Percentiles rank a stretch among this genome's conserved stretches.
These are phyloP conservation scores for Pseudomugil gertrudae DNA, from an alignment of 2,797 vertebrate genomes.

Conservation along the genomic window DNA sequence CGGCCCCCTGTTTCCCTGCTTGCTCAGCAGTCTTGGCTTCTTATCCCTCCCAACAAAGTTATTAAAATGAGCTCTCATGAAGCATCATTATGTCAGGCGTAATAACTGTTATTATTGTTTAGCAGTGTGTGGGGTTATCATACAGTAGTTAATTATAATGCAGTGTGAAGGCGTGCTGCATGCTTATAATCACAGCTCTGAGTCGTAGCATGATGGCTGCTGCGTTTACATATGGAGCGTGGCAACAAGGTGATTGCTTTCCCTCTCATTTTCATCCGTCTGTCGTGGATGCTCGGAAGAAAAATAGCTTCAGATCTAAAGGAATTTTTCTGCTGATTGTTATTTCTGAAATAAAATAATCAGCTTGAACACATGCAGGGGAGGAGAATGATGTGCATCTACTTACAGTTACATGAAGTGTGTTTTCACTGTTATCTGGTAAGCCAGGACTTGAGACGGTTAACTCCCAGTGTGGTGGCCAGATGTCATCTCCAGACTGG, in stretches of 20 bases:
- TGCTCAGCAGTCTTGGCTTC: slow-evolving; percentile 53
- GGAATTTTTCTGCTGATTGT: too few relatives aligned
- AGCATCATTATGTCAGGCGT: slow-evolving; percentile 66
- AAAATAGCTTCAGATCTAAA: too few relatives aligned
- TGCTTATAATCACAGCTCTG: slow-evolving; percentile 70
- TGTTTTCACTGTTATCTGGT: slow-evolving; percentile 33
- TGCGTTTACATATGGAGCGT: too few relatives aligned
- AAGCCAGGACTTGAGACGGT: slow-evolving; percentile 32
- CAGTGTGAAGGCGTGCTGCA: slow-evolving; percentile 58
- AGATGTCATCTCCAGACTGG: slow-evolving; percentile 42
- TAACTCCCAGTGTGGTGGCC: slow-evolving; percentile 25
- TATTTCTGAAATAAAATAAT: too few relatives aligned
- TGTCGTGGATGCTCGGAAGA: too few relatives aligned
- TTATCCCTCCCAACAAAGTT: slow-evolving; percentile 65
- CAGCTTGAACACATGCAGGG: not conserved
- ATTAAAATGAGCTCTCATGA: slow-evolving; percentile 77
- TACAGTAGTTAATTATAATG: slow-evolving; percentile 80
- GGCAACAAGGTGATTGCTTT: too few relatives aligned
- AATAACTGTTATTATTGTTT: slow-evolving; percentile 81
- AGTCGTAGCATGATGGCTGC: slow-evolving; percentile 37
- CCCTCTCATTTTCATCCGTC: too few relatives aligned
- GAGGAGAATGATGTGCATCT: not conserved
- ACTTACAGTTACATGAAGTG: not conserved
- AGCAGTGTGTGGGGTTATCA: slow-evolving; percentile 65
- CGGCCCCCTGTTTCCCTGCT: slow-evolving; percentile 49